Percentiles rank a stretch among this genome's conserved stretches.
Evolutionary conservation across 2,888 invertebrate species (phyloP).

Genomic region (Eupithecia inturbata): DNA sequence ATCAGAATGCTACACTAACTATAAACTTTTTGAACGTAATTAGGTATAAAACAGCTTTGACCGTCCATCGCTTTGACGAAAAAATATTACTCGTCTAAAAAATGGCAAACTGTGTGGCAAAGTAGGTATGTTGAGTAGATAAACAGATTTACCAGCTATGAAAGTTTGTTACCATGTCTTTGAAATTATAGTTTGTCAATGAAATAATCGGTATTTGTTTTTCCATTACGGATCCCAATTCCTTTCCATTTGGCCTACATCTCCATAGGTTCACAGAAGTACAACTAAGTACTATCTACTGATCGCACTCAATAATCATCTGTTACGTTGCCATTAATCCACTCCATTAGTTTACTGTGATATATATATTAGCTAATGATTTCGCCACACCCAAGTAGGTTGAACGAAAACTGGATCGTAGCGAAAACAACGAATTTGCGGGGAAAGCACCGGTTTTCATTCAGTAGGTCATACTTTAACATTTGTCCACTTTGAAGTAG

Average conservation of each 20-base stretch:
- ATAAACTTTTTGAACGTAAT: background rate
- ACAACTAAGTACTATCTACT: background rate
- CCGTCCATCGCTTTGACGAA: background rate
- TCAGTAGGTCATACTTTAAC: background rate
- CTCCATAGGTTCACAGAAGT: background rate
- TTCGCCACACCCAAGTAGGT: conserved; percentile 14
- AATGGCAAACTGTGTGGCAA: too few relatives aligned
- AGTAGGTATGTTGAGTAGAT: too few relatives aligned
- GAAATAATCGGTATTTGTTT: background rate
- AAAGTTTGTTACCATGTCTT: background rate
- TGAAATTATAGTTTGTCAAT: background rate
- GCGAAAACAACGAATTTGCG: conserved; percentile 1
- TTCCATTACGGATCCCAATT: background rate
- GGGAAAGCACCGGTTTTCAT: background rate
- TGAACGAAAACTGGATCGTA: conserved; percentile 3
- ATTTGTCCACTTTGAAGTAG: background rate
- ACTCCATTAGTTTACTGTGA: conserved; percentile 2
- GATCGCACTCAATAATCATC: background rate
- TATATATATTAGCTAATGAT: conserved; percentile 10
- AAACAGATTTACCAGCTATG: background rate
- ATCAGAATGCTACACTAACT: background rate
- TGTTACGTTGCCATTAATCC: background rate
- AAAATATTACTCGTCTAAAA: background rate
- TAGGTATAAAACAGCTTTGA: background rate
- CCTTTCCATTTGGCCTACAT: background rate